Base-by-base conservation (phyloP, 2,113 vertebrate genomes). In the Notarius lentiginosus region DNA sequence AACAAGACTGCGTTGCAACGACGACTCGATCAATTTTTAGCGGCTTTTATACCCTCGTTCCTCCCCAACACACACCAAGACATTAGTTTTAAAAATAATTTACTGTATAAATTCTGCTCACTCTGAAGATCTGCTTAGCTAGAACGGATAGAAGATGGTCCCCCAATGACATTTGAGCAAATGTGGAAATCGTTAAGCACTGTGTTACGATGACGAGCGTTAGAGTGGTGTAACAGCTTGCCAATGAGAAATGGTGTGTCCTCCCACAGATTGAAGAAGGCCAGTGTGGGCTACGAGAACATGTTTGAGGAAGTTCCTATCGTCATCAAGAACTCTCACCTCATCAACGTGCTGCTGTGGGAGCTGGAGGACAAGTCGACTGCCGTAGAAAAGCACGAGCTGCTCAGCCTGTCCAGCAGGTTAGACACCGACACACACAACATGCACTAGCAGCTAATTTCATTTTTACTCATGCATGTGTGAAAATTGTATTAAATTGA, bases 231-330 rank as follows among this genome's bases (percentile, higher is more conserved):
- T 30, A 24, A 2, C 30, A 61, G 34, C 70, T 75, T n/a, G 58
- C 63, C 41, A 20, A 20, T 73, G 17, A 66, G 47, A 56, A 76
- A 51, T 12, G 49, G 51, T 75, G 22, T 81, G 5, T 87, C 7
- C 87, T 22, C 83, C 87, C 60, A 22, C 94, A 99, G 98, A 87
- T 94, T 99, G 93, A 99, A 99, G 94, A 99, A 99, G 91, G 98
- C 97, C 34, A 96, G 83, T 93, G 96, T 99, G 88, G 96, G 97
- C 61, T 98, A 96, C 82, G 98, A 99, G 93, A 95, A 96, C 89
- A 99, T 99, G 98, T 99, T 99, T 90, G 98, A 99, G 93, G 98
- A 99, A 94, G 98, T 99, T 87, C 98, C 98, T 10, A 99, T 99
- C 61, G 91, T 98, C 92, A 99, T 99, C 94, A 99, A 97, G 94